A percentile compares a stretch with the other conserved stretches of the same genome.
phyloP scores from a whole-genome alignment of 2,888 invertebrate species.

The Xylocampa areola region DNA sequence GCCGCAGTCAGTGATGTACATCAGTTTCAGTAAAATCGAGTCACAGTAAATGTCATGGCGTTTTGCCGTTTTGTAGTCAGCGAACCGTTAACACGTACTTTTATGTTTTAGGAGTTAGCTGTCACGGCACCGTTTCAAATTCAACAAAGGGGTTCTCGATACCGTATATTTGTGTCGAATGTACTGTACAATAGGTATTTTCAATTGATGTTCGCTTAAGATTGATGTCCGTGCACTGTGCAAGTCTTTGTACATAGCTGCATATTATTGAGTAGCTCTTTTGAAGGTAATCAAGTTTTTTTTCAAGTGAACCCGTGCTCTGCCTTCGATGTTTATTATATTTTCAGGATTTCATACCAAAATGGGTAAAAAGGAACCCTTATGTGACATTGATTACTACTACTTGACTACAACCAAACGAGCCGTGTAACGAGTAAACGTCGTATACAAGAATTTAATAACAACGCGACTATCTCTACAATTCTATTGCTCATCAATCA shows the following conservation, averaged over 20 bases:
- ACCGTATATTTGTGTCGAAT: slow-evolving; percentile 27
- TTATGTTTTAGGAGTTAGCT: slow-evolving; percentile 40
- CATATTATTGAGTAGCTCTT: too few species aligned
- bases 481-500: background rate
- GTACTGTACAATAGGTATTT: slow-evolving; percentile 22
- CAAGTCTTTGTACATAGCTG: slow-evolving; percentile 11
- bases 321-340: too few species aligned
- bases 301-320: too few species aligned
- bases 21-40: slow-evolving; percentile 50
- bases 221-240: slow-evolving; percentile 6
- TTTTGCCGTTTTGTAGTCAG: slow-evolving; percentile 49
- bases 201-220: slow-evolving; percentile 16
- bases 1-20: slow-evolving; percentile 30
- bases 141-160: slow-evolving; percentile 43
- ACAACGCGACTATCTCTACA: too few species aligned
- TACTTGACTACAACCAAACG: too few species aligned
- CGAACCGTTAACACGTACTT: slow-evolving; percentile 39
- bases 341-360: too few species aligned
- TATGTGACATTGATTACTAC: too few species aligned
- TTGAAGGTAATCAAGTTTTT: too few species aligned
- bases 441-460: too few species aligned
- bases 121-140: slow-evolving; percentile 32
- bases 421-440: too few species aligned
- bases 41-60: slow-evolving; percentile 37
- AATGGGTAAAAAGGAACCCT: too few species aligned